A percentile compares a stretch with the other conserved stretches of the same genome.
Conservation (phyloP, 1,140 invertebrate genomes). For the Drosophila leontia region DNA sequence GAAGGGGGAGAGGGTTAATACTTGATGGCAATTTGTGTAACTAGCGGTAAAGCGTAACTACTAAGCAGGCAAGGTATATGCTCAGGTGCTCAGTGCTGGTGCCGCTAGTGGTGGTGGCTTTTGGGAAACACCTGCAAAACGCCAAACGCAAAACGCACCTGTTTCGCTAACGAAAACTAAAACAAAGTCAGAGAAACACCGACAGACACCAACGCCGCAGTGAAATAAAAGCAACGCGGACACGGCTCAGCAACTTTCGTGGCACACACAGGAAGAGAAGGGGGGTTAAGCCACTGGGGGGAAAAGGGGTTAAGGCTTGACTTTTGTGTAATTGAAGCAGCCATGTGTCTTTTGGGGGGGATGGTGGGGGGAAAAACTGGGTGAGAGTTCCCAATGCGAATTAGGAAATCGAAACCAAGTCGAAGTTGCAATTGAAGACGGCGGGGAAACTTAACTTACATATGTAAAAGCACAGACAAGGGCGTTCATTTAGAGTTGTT, state of each 20-base stretch:
- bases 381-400: slow-evolving; percentile 60
- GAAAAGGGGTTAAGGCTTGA: slow-evolving; percentile 43
- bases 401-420: slow-evolving; percentile 80
- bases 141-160: slow-evolving; percentile 83
- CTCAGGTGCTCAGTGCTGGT: slow-evolving; percentile 11
- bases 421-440: slow-evolving; percentile 9
- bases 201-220: slow-evolving; percentile 45
- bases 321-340: slow-evolving; percentile 80
- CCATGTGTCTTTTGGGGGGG: slow-evolving; percentile 28
- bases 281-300: background rate
- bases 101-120: slow-evolving; percentile 64
- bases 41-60: slow-evolving; percentile 81
- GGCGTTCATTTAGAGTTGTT: background rate
- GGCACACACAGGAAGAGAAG: slow-evolving; percentile 10
- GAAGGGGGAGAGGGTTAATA: slow-evolving; percentile 1
- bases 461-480: slow-evolving; percentile 8
- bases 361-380: slow-evolving; percentile 27
- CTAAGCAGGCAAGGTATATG: slow-evolving; percentile 63
- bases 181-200: slow-evolving; percentile 67
- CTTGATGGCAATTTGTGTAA: slow-evolving; percentile 76
- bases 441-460: slow-evolving; percentile 6
- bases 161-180: slow-evolving; percentile 77
- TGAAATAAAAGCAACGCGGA: slow-evolving; percentile 48
- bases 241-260: slow-evolving; percentile 74
- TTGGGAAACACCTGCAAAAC: slow-evolving; percentile 84